Percentiles rank a stretch among this genome's conserved stretches.
Evolutionary conservation across 2,888 invertebrate species (phyloP).

Genomic region (Nemotelus pantherinus): DNA sequence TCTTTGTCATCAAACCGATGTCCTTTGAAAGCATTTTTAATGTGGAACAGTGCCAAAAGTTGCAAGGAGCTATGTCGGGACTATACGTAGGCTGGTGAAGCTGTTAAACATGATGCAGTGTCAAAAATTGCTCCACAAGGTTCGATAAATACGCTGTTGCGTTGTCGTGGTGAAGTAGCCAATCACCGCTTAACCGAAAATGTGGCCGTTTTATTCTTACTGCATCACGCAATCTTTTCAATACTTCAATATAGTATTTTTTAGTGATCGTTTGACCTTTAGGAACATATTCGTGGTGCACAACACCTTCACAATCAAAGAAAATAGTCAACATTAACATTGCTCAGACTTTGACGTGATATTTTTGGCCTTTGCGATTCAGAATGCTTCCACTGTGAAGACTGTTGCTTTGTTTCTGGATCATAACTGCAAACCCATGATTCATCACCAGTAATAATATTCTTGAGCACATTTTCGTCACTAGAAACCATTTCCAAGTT

Average conservation of each 20-base stretch:
- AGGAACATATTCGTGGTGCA: slow-evolving; percentile 41
- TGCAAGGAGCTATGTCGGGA: background rate
- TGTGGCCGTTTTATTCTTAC: slow-evolving; percentile 21
- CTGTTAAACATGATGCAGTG: background rate
- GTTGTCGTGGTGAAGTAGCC: slow-evolving; percentile 27
- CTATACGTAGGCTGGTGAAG: background rate
- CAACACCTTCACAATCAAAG: slow-evolving; percentile 49
- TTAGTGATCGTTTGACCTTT: slow-evolving; percentile 23
- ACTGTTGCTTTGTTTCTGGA: slow-evolving; percentile 48
- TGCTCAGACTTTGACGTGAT: slow-evolving; percentile 42
- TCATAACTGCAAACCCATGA: slow-evolving; percentile 48
- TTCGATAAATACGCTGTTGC: background rate
- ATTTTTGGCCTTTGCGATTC: slow-evolving; percentile 44
- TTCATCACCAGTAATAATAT: slow-evolving; percentile 52
- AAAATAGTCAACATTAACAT: slow-evolving; percentile 50
- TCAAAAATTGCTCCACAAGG: background rate
- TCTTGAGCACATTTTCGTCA: slow-evolving; percentile 49
- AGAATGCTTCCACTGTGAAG: slow-evolving; percentile 46
- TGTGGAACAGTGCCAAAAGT: background rate
- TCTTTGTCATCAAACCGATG: background rate
- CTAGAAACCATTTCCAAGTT: slow-evolving; percentile 5
- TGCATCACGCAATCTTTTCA: slow-evolving; percentile 25
- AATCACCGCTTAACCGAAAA: slow-evolving; percentile 1
- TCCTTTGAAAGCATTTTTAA: background rate
- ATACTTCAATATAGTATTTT: slow-evolving; percentile 27